These are phyloP conservation scores for Gastrophryne carolinensis DNA, from an alignment of 2,797 vertebrate species.

Conservation along the genomic window DNA sequence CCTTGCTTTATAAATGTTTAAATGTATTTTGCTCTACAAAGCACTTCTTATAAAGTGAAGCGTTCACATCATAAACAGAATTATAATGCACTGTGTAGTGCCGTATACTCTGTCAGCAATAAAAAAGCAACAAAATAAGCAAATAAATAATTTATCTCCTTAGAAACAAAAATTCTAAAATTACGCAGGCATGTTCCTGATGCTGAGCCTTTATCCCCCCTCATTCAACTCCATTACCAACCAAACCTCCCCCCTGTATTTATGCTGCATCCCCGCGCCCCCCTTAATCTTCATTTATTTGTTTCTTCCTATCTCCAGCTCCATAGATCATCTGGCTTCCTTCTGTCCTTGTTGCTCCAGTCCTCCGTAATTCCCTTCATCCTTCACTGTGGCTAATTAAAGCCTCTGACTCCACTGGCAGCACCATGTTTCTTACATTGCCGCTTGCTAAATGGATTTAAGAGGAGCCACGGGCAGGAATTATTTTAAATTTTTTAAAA, in stretches of 20 bases:
- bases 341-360: constrained; percentile 39
- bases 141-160: neutral
- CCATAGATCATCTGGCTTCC: constrained; percentile 43
- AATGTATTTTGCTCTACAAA: too few relatives aligned
- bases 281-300: constrained; percentile 53
- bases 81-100: neutral
- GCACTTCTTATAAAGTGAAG: too few relatives aligned
- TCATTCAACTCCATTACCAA: neutral
- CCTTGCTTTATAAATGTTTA: too few relatives aligned
- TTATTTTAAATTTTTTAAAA: constrained; percentile 42
- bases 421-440: constrained; percentile 36
- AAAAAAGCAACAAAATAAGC: neutral
- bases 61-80: too few relatives aligned
- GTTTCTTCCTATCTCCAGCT: constrained; percentile 42
- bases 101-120: neutral
- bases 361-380: constrained; percentile 49
- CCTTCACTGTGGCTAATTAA: constrained; percentile 52
- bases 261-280: neutral
- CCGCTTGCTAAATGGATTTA: constrained; percentile 47
- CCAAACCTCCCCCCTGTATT: neutral
- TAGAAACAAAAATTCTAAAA: neutral
- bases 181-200: neutral
- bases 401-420: constrained; percentile 49
- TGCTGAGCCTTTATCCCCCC: neutral
- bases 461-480: constrained; percentile 40